Conservation (phyloP, 2,888 invertebrate genomes). For the Pristionchus fissidentatus region DNA sequence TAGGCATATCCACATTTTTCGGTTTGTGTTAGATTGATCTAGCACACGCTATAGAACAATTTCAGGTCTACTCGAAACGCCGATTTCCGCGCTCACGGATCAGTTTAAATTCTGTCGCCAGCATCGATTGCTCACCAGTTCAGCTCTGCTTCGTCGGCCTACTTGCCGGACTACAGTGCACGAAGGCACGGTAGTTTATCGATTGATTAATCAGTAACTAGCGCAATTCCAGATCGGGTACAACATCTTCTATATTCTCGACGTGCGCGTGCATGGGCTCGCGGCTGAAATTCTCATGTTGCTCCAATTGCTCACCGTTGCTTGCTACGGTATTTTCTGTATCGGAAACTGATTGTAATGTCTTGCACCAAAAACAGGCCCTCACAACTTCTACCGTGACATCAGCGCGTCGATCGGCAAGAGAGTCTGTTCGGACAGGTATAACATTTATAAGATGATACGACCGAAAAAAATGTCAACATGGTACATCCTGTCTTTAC, state of each 20-base stretch:
- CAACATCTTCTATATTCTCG: slow-evolving; percentile 13
- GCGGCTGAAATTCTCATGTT: neutral
- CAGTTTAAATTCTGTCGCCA: slow-evolving; percentile 8
- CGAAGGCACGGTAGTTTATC: neutral
- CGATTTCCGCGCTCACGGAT: slow-evolving; percentile 1
- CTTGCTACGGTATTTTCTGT: neutral
- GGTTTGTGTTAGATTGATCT: too few species aligned
- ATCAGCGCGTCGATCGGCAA: slow-evolving; percentile 10
- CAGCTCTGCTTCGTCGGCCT: neutral
- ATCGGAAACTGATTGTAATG: too few species aligned
- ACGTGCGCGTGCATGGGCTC: neutral
- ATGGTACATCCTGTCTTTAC: too few species aligned
- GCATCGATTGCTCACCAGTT: neutral
- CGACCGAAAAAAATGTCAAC: too few species aligned
- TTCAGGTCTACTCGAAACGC: slow-evolving; percentile 12
- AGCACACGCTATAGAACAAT: neutral
- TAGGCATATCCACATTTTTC: neutral
- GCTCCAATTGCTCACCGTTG: neutral
- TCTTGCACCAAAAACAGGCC: neutral
- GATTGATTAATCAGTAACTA: neutral
- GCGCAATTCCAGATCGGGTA: slow-evolving; percentile 2
- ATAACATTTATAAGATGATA: too few species aligned
- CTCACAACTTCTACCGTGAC: slow-evolving; percentile 12
- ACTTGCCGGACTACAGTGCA: neutral
- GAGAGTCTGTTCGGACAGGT: slow-evolving; percentile 14